phyloP scores from a whole-genome alignment of 1,140 invertebrate species.

The Leguminivora glycinivorella region DNA sequence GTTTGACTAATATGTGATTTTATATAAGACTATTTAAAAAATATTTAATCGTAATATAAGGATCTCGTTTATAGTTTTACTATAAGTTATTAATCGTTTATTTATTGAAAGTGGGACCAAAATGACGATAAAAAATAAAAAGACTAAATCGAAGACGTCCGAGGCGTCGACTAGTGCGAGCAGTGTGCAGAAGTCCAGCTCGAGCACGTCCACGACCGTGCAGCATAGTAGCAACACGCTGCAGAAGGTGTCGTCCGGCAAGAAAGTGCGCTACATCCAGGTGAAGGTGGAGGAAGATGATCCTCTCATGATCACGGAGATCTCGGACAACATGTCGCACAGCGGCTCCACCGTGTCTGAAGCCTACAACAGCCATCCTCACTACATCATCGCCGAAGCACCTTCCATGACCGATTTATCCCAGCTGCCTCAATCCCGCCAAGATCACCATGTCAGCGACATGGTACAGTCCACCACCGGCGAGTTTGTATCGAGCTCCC shows the following conservation, averaged over 20 bases:
- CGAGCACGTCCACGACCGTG: conserved; percentile 64
- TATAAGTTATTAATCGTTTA: conserved; percentile 40
- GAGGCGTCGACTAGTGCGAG: conserved; percentile 67
- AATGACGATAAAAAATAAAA: conserved; percentile 79
- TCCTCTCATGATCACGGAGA: conserved; percentile 77
- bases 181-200: conserved; percentile 69
- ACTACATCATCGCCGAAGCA: conserved; percentile 78
- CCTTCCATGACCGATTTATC: conserved; percentile 66
- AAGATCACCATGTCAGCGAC: conserved; percentile 68
- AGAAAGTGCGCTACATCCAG: conserved; percentile 76
- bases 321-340: conserved; percentile 73
- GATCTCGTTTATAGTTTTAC: conserved; percentile 57
- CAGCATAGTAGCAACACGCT: conserved; percentile 66
- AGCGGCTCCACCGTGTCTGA: conserved; percentile 75
- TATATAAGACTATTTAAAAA: conserved; percentile 42
- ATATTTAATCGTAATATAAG: conserved; percentile 67
- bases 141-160: conserved; percentile 70
- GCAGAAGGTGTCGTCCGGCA: conserved; percentile 75
- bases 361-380: conserved; percentile 75
- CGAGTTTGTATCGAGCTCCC: conserved; percentile 69
- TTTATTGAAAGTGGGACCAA: conserved; percentile 55
- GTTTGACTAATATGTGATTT: conserved; percentile 66
- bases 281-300: conserved; percentile 78
- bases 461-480: conserved; percentile 70
- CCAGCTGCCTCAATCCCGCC: conserved; percentile 57